These are phyloP conservation scores for Lytechinus pictus DNA, from an alignment of 35 echinoderm and acorn worm genomes.

Conservation along the genomic window DNA sequence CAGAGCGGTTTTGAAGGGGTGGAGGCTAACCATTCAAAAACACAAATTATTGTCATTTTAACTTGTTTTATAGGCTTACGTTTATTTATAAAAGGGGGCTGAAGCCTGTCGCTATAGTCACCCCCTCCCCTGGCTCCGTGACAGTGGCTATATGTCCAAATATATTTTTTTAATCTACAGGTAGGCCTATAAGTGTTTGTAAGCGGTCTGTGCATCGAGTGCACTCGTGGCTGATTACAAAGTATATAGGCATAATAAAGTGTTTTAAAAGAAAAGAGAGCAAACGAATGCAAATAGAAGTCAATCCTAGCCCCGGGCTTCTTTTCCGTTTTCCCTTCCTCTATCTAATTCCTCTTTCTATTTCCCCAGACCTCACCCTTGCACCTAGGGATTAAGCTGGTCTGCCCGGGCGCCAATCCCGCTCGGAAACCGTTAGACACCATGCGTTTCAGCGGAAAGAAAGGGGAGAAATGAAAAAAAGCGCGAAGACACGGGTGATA, in stretches of 20 bases:
- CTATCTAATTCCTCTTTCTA: not conserved
- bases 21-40: no score
- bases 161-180: no score
- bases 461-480: not conserved
- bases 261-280: conserved; percentile 5
- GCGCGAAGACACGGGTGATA: not conserved
- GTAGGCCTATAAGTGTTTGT: not conserved
- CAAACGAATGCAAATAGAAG: not conserved
- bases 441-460: not conserved
- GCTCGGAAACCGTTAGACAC: not conserved
- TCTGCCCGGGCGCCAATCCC: conserved; percentile 22
- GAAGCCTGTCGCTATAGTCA: not conserved
- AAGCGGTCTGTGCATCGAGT: not conserved
- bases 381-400: not conserved
- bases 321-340: not conserved
- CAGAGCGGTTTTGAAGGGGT: no score
- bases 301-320: conserved; percentile 6
- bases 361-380: not conserved
- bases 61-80: no score
- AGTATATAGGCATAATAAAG: not conserved
- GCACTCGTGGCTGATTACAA: not conserved
- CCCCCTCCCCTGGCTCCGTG: not conserved
- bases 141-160: not conserved
- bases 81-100: no score
- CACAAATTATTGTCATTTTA: no score